Conservation (phyloP, 2,888 invertebrate genomes). For the Uloborus plumipes region DNA sequence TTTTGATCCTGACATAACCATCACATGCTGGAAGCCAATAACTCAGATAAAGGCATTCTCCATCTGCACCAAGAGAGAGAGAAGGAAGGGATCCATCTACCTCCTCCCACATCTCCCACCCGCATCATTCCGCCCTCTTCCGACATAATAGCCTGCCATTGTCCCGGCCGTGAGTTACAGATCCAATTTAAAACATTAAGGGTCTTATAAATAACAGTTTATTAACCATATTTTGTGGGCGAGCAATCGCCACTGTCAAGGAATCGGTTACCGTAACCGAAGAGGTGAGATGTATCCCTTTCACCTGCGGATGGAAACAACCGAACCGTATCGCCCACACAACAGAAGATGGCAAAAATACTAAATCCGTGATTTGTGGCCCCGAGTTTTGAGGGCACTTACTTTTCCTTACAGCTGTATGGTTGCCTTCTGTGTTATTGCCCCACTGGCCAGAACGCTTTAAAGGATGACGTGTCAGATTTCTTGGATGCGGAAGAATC, state of each 20-base stretch:
- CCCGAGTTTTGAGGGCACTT: conserved; percentile 19
- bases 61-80: not conserved
- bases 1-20: conserved; percentile 50
- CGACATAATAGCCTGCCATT: conserved; percentile 34
- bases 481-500: conserved; percentile 12
- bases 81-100: conserved; percentile 23
- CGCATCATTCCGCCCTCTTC: conserved; percentile 2
- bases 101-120: not conserved
- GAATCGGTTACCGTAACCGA: conserved; percentile 35
- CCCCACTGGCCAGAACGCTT: conserved; percentile 1
- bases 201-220: conserved; percentile 64
- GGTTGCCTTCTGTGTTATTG: conserved; percentile 14
- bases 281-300: conserved; percentile 49
- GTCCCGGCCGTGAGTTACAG: conserved; percentile 58
- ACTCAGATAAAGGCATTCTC: conserved; percentile 55
- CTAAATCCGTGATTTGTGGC: conserved; percentile 46
- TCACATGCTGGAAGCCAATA: conserved; percentile 55
- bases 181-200: conserved; percentile 63
- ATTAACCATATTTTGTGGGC: conserved; percentile 64
- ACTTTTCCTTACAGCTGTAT: not conserved
- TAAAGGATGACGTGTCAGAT: conserved; percentile 39
- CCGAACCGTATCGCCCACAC: not conserved
- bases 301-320: not conserved
- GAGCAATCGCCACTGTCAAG: conserved; percentile 61
- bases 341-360: conserved; percentile 29